A percentile compares a stretch with the other conserved stretches of the same genome.
These are phyloP conservation scores for Anolis sagrei DNA, from an alignment of 2,113 vertebrate species.

Conservation along the genomic window DNA sequence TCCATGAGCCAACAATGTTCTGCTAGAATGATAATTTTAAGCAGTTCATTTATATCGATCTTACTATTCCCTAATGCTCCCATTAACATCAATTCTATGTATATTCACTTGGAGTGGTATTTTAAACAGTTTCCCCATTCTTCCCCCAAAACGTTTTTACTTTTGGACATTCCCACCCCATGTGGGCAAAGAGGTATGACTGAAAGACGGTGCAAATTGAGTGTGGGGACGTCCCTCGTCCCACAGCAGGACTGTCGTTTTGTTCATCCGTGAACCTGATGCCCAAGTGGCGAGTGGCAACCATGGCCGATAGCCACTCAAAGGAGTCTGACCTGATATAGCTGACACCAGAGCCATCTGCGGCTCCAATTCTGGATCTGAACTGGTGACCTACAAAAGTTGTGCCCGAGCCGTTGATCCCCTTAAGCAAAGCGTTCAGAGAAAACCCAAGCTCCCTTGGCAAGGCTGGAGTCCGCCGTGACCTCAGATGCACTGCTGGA, in stretches of 20 bases:
- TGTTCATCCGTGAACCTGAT: no score
- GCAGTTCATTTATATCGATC: no score
- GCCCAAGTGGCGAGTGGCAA: not conserved
- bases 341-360: not conserved
- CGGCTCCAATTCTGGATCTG: not conserved
- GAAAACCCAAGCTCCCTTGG: not conserved
- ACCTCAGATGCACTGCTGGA: not conserved
- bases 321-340: fast-evolving
- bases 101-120: no score
- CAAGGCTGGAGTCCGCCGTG: not conserved
- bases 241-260: not conserved
- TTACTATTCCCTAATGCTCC: no score
- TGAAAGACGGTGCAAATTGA: no score
- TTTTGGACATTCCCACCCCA: no score
- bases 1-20: no score
- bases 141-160: no score
- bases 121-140: no score
- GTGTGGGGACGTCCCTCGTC: not conserved
- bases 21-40: no score
- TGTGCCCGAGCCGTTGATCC: not conserved
- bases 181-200: no score
- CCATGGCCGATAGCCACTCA: not conserved
- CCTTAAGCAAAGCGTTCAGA: not conserved
- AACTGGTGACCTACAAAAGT: not conserved
- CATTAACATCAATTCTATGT: no score